These are phyloP conservation scores for Otolemur garnettii DNA, from an alignment of 2,113 vertebrate species.

Conservation along the genomic window DNA sequence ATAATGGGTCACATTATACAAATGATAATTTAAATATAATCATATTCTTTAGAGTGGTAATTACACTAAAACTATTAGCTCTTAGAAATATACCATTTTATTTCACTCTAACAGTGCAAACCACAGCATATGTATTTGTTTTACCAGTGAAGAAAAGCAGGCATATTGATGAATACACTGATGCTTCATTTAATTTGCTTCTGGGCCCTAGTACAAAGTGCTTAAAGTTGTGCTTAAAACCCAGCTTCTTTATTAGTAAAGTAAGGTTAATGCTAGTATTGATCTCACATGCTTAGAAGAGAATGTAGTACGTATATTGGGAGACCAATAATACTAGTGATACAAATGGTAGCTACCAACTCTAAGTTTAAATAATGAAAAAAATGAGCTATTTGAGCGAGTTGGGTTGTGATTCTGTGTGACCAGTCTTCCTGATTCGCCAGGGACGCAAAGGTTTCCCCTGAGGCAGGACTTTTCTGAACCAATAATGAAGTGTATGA, in stretches of 20 bases:
- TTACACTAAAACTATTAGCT: background rate
- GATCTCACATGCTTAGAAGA: background rate
- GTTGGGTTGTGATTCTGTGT: background rate
- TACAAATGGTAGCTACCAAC: background rate
- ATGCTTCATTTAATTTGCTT: background rate
- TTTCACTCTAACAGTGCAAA: background rate
- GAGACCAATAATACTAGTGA: background rate
- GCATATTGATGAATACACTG: background rate
- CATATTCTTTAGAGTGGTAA: background rate
- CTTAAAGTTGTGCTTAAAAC: background rate
- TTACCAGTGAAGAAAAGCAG: background rate
- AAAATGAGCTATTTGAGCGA: background rate
- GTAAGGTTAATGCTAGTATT: background rate
- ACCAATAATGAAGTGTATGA: background rate
- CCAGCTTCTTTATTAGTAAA: background rate
- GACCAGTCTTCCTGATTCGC: background rate
- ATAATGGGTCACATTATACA: background rate
- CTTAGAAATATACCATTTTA: background rate
- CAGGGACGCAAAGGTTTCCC: background rate
- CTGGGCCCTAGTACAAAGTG: background rate
- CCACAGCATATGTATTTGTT: background rate
- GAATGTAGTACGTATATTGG: background rate
- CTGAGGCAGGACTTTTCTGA: background rate
- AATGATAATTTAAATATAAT: background rate
- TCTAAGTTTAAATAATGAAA: background rate